Evolutionary conservation across 2,797 vertebrate genomes (phyloP), one percentile per base, ranked within the genome.

Genomic region (Spinus pinus): DNA sequence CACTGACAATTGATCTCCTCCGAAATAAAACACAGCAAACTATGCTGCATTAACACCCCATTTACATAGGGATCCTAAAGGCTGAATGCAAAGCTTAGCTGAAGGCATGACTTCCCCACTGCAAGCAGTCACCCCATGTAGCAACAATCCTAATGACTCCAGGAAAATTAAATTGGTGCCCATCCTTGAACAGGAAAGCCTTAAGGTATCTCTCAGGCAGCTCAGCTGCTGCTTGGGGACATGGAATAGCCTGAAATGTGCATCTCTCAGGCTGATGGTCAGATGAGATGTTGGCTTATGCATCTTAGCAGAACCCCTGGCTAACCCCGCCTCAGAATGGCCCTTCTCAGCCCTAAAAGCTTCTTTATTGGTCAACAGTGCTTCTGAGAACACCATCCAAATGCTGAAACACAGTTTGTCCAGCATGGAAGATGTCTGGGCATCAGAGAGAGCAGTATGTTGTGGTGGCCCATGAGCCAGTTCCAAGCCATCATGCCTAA

Each of bases 261-360:
- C 23, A 39, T 39, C 3, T 5, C 5, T 9, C 3, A 1, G 22
- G 17, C 39, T 62, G 28, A 10, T 18, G 12, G 9, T 44, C 51
- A 22, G 15, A 28, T 25, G 17, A 82, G 39, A 51, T 0, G 2
- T 6, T 46, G 12, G n/a, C 2, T n/a, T 1, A 0, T 33, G 17
- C 9, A 50, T 14, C 3, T 80, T 50, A 42, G 30, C 60, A 87
- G 14, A 2, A 2, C 7, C 6, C 2, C 13, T 24, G 25, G 37
- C 4, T 30, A 46, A 20, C 12, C 7, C 5, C 0, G 0, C 30
- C 23, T 71, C 22, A 13, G 13, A 25, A 47, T 4, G 22, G 28
- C 15, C 19, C 19, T 28, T 62, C 11, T 31, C 10, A 41, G n/a
- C 12, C 50, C 56, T 49, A 39, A 84, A 92, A 75, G 1, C 18